These are phyloP conservation scores for Axinella damicornis DNA, from an alignment of 37 sponge, comb jelly and placozoan genomes.

Conservation along the genomic window DNA sequence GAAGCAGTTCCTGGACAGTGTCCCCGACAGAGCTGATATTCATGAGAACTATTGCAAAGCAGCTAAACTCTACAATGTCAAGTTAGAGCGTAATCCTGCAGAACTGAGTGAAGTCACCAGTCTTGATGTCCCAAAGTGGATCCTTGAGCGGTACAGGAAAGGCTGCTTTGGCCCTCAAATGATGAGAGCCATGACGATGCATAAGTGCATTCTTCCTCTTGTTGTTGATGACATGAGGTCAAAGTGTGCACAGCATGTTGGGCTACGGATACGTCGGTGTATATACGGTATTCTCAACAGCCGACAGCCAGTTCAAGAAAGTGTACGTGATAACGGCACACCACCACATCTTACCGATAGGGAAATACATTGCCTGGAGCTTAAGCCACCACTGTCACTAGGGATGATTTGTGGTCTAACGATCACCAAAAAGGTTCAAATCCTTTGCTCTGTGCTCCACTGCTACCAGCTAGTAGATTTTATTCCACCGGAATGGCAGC, in stretches of 20 bases:
- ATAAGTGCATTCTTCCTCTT: neutral
- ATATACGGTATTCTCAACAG: neutral
- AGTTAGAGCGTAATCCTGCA: neutral
- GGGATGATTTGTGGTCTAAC: too few relatives aligned
- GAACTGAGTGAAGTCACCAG: neutral
- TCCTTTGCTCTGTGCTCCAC: too few relatives aligned
- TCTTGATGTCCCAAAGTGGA: neutral
- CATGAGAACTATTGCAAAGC: neutral
- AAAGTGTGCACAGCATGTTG: neutral
- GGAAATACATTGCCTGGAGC: too few relatives aligned
- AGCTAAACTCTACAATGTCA: neutral
- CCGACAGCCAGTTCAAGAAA: too few relatives aligned
- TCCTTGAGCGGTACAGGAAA: neutral
- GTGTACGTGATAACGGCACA: too few relatives aligned
- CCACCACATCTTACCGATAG: too few relatives aligned
- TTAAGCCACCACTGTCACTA: too few relatives aligned
- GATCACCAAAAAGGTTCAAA: too few relatives aligned
- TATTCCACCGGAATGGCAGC: neutral
- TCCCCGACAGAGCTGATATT: neutral
- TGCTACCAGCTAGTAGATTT: neutral
- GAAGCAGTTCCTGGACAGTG: neutral
- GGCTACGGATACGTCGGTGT: neutral
- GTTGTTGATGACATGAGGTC: conserved; percentile 1
- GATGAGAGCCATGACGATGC: neutral
- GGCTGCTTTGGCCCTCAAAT: neutral